A percentile compares a stretch with the other conserved stretches of the same genome.
phyloP scores from a whole-genome alignment of 23 tunicate species.

The Trididemnum clinides region DNA sequence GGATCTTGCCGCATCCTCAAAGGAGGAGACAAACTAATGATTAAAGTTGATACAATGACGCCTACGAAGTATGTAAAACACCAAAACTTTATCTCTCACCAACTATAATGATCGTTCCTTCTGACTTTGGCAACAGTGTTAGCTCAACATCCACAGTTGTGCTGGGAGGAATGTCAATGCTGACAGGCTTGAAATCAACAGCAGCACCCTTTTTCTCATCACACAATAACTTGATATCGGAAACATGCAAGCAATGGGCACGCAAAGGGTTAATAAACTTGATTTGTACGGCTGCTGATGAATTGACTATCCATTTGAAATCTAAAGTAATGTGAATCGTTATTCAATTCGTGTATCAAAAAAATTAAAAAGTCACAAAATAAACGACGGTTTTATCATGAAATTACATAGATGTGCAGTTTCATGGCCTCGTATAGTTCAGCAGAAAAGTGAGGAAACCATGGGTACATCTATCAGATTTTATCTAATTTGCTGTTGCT shows the following conservation, averaged over 20 bases:
- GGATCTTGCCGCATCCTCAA: no score
- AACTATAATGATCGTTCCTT: constrained; percentile 32
- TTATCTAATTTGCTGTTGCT: no score
- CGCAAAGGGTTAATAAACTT: constrained; percentile 57
- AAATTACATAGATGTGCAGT: no score
- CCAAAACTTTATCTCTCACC: background rate
- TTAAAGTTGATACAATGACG: no score
- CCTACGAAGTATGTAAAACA: background rate
- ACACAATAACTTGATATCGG: constrained; percentile 41
- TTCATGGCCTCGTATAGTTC: no score
- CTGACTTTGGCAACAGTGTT: constrained; percentile 32
- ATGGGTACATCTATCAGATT: no score
- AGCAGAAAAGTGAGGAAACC: no score
- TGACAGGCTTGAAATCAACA: constrained; percentile 11
- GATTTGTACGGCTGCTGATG: constrained; percentile 29
- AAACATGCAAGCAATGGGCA: constrained; percentile 23
- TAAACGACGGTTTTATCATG: no score
- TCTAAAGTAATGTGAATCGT: background rate
- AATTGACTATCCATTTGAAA: constrained; percentile 71
- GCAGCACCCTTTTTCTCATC: constrained; percentile 25
- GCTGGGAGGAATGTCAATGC: constrained; percentile 44
- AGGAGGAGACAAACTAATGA: no score
- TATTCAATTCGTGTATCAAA: no score
- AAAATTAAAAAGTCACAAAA: no score
- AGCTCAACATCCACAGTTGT: constrained; percentile 21